Evolutionary conservation across 2,113 vertebrate species (phyloP).

Genomic region (Alectura lathami): DNA sequence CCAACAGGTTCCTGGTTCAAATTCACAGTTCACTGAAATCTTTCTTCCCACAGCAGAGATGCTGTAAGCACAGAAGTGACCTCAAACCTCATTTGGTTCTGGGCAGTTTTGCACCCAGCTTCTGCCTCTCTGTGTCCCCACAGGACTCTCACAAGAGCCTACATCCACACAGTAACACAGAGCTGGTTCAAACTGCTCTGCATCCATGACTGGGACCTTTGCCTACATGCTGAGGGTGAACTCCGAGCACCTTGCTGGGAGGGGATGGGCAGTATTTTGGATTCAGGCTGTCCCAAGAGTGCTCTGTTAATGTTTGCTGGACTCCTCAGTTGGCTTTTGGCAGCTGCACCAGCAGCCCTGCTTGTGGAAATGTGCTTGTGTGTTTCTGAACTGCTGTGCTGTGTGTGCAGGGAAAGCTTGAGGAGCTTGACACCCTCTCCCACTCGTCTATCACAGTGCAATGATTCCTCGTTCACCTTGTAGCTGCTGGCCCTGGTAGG

Average conservation of each 20-base stretch:
- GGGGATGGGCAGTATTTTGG: background rate
- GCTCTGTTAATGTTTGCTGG: background rate
- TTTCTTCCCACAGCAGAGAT: background rate
- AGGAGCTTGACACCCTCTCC: background rate
- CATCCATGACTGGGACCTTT: background rate
- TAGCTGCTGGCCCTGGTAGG: background rate
- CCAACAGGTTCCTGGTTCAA: background rate
- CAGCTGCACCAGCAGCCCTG: too few relatives aligned
- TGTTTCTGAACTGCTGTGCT: background rate
- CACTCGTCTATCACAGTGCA: background rate
- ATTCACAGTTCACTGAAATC: background rate
- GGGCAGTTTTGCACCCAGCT: background rate
- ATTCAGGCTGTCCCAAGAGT: background rate
- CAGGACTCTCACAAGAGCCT: background rate
- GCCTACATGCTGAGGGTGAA: background rate
- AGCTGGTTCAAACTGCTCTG: background rate
- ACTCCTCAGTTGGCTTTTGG: background rate
- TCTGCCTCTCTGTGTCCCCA: rapidly evolving
- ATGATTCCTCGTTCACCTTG: background rate
- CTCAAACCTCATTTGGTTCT: background rate
- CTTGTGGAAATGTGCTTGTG: background rate
- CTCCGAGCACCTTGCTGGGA: background rate
- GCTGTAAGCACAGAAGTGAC: background rate
- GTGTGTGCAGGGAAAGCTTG: background rate
- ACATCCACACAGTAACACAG: background rate